Percentiles rank a stretch among this genome's conserved stretches.
Conservation (phyloP, 2,113 vertebrate genomes). For the Nanorana parkeri region DNA sequence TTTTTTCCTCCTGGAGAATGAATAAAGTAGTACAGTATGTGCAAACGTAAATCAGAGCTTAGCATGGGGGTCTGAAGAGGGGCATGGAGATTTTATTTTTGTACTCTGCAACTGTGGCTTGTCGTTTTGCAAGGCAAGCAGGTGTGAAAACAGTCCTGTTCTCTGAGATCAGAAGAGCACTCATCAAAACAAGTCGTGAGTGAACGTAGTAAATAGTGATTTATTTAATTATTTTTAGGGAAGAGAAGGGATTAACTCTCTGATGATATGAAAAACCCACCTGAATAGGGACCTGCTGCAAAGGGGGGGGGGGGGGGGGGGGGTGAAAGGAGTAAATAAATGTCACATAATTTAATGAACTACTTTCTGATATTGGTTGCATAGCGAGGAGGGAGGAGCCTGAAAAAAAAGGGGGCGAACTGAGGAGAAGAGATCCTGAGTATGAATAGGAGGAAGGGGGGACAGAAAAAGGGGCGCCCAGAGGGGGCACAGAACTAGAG, state of each 20-base stretch:
- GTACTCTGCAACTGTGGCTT: constrained; percentile 13
- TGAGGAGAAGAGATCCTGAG: constrained; percentile 34
- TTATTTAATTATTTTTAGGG: constrained; percentile 2
- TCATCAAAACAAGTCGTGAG: constrained; percentile 43
- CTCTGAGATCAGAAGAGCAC: constrained; percentile 17
- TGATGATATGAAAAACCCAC: constrained; percentile 41
- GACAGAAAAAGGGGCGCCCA: constrained; percentile 46
- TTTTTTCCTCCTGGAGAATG: constrained; percentile 12
- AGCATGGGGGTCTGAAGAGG: constrained; percentile 43
- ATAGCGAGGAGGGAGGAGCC: constrained; percentile 42
- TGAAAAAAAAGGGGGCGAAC: constrained; percentile 13
- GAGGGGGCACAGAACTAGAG: constrained; percentile 19
- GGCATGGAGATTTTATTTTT: constrained; percentile 33
- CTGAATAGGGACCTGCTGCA: constrained; percentile 47
- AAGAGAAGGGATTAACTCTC: constrained; percentile 27
- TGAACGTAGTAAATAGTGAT: constrained; percentile 6
- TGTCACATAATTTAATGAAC: too few species aligned
- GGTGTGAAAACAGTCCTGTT: constrained; percentile 51
- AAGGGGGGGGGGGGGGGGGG: constrained; percentile 23
- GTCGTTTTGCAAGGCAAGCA: constrained; percentile 24
- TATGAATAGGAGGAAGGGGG: constrained; percentile 44
- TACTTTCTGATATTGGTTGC: too few species aligned
- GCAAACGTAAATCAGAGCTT: constrained; percentile 27
- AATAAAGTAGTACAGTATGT: constrained; percentile 51
- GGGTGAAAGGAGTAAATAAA: too few species aligned